phyloP scores from a whole-genome alignment of 2,797 vertebrate genomes.

The Acomys russatus region DNA sequence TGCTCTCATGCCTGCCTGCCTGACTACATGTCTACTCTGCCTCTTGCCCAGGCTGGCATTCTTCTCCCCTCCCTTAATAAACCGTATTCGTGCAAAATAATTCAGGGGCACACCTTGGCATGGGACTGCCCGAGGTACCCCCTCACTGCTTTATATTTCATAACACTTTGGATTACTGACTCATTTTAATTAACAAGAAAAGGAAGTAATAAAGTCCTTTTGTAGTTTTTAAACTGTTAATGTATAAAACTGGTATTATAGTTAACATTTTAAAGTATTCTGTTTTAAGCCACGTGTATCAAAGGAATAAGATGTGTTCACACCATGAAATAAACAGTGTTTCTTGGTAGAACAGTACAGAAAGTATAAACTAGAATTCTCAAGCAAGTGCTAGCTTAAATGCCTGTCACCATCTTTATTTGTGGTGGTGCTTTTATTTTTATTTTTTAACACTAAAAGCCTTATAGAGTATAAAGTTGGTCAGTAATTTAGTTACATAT shows the following conservation, averaged over 20 bases:
- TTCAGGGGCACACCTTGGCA: no score
- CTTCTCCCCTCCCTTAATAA: no score
- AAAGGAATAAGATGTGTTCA: constrained; percentile 52
- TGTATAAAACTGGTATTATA: constrained; percentile 53
- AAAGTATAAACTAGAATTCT: constrained; percentile 46
- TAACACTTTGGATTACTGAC: background rate
- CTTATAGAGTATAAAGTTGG: background rate
- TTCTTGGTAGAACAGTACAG: constrained; percentile 50
- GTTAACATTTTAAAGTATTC: constrained; percentile 22
- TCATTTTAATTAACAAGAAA: constrained; percentile 56
- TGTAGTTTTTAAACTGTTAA: background rate
- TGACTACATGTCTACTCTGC: no score
- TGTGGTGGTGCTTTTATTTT: background rate
- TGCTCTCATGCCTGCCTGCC: no score
- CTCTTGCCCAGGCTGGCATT: no score
- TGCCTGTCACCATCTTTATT: constrained; percentile 27
- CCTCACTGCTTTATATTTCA: no score
- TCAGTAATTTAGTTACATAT: constrained; percentile 21
- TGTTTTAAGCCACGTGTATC: constrained; percentile 47
- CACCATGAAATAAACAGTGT: constrained; percentile 50
- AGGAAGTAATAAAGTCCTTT: background rate
- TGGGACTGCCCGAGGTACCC: no score
- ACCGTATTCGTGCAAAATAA: no score
- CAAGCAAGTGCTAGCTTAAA: constrained; percentile 32
- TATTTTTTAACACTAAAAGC: background rate